phyloP scores from a whole-genome alignment of 1,140 invertebrate genomes.

The Chironomus tepperi region DNA sequence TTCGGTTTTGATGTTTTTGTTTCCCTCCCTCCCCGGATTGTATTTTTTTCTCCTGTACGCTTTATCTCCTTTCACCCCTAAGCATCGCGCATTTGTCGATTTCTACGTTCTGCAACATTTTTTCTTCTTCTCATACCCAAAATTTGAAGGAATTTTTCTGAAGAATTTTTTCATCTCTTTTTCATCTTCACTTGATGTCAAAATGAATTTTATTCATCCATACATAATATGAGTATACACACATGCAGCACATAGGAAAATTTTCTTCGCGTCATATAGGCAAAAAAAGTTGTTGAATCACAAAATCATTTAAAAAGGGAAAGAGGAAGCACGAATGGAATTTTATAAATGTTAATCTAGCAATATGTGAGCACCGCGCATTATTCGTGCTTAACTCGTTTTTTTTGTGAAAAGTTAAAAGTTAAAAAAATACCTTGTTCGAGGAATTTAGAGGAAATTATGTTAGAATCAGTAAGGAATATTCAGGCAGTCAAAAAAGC shows the following conservation, averaged over 20 bases:
- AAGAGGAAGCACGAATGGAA: neutral
- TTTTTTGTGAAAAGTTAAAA: too few relatives aligned
- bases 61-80: too few relatives aligned
- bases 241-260: neutral
- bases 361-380: neutral
- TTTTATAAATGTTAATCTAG: constrained; percentile 11
- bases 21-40: neutral
- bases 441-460: too few relatives aligned
- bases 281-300: neutral
- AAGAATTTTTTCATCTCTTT: neutral
- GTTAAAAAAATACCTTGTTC: too few relatives aligned
- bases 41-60: too few relatives aligned
- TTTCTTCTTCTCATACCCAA: neutral
- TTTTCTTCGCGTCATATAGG: neutral
- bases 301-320: neutral
- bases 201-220: constrained; percentile 15
- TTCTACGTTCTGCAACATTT: neutral
- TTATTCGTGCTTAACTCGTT: too few relatives aligned
- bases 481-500: too few relatives aligned
- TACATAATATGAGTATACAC: neutral
- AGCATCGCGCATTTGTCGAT: too few relatives aligned
- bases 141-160: neutral
- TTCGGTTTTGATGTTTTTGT: constrained; percentile 5
- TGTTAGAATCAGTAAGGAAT: too few relatives aligned
- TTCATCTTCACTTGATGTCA: constrained; percentile 21